Evolutionary conservation across 2,113 vertebrate species (phyloP), one percentile per base, ranked within the genome.

Genomic region (Grammomys surdaster): DNA sequence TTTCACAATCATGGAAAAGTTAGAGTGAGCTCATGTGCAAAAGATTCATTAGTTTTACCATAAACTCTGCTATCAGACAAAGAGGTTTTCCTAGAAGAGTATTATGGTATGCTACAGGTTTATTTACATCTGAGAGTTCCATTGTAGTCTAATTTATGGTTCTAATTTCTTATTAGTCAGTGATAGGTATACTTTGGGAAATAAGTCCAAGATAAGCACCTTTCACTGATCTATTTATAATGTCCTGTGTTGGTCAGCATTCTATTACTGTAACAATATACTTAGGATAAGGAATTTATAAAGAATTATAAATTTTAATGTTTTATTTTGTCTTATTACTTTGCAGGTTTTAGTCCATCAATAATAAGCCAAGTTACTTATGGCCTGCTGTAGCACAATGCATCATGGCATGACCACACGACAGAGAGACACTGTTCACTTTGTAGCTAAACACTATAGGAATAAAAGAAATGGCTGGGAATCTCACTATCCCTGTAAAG

Each of bases 21-120:
- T 91, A 94, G 56, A 54, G 28, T 95, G 94, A 95, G 24, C 51
- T 95, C 80, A 95, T 20, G 46, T 81, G 14, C 19, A 43, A 95
- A 13, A 36, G 70, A 88, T 67, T 90, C 60, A 43, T 75, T 88
- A 77, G 70, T 80, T 7, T 90, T 87, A 56, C 20, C 43, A 60
- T 80, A 60, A 95, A 85, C n/a, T 51, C 20, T 28, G 93, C n/a
- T 88, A 19, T 75, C 7, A 72, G 85, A 69, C 63, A 51, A 58
- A 86, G 28, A 84, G 4, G 17, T 16, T 40, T 82, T 77, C 54
- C 75, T n/a, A 75, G n/a, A 84, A 70, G 31, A 88, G 19, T 85
- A 36, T 92, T 46, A 67, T 40, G 10, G 26, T 2, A 13, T 80
- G 24, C 17, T 78, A 20, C 87, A 89, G 43, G 86, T 77, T 54